A percentile compares a stretch with the other conserved stretches of the same genome.
These are phyloP conservation scores for Choloepus didactylus DNA, from an alignment of 2,797 vertebrate species.

Conservation along the genomic window DNA sequence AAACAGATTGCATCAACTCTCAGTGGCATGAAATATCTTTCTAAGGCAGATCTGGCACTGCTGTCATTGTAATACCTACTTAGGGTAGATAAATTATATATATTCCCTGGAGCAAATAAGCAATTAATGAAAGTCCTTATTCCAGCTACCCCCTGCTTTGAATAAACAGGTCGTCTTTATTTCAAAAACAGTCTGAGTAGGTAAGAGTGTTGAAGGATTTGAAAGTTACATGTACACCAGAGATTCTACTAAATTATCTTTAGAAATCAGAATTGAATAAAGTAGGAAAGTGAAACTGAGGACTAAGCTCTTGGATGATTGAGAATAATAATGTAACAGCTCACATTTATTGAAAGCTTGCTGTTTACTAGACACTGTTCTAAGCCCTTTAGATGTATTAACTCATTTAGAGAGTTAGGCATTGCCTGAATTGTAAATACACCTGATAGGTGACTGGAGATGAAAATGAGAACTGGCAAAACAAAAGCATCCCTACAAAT, in stretches of 20 bases:
- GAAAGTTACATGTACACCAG: not conserved
- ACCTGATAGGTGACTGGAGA: not conserved
- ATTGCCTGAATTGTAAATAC: conserved; percentile 10
- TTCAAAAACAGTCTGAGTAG: not conserved
- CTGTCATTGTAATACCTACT: not conserved
- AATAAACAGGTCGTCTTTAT: not conserved
- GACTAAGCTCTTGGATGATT: not conserved
- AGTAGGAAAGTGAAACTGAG: not conserved
- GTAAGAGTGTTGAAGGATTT: not conserved
- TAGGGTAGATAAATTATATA: not conserved
- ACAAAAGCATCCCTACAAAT: not conserved
- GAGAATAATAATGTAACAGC: not conserved
- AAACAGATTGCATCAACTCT: conserved; percentile 6
- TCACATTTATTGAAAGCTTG: not conserved
- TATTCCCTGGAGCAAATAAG: not conserved
- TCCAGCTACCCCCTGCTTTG: not conserved
- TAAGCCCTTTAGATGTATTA: not conserved
- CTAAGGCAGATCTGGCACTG: not conserved
- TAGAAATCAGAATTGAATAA: conserved; percentile 23
- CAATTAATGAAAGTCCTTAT: not conserved
- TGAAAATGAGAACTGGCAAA: not conserved
- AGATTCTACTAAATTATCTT: conserved; percentile 1
- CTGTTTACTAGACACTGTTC: not conserved
- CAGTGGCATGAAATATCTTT: not conserved
- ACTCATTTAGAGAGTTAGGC: not conserved